Evolutionary conservation across 92 coral and sea anemone genomes (phyloP).

Genomic region (Paragorgia papillata): DNA sequence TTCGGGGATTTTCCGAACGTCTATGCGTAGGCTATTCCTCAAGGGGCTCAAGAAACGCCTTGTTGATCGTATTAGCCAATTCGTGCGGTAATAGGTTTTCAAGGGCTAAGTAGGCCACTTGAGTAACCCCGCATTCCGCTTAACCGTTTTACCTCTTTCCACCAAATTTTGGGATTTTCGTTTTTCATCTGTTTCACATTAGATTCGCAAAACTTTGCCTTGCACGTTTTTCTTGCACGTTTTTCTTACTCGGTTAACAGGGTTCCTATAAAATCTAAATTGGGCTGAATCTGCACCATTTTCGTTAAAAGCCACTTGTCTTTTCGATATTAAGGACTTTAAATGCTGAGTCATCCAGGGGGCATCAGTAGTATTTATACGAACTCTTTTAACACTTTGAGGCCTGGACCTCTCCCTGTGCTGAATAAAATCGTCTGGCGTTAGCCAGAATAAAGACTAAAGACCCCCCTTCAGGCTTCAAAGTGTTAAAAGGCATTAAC

Average conservation of each 20-base stretch:
- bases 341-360: slow-evolving; percentile 57
- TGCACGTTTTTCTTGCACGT: slow-evolving; percentile 42
- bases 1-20: no score
- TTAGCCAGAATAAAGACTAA: no score
- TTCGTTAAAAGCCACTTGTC: slow-evolving; percentile 57
- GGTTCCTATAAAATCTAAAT: slow-evolving; percentile 50
- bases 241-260: slow-evolving; percentile 54
- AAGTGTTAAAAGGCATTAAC: slow-evolving; percentile 54
- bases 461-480: no score
- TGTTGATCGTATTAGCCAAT: slow-evolving; percentile 43
- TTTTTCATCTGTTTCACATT: slow-evolving; percentile 47
- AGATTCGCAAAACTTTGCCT: slow-evolving; percentile 35
- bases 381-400: slow-evolving; percentile 39
- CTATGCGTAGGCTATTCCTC: no score
- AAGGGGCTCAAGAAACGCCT: slow-evolving; percentile 39
- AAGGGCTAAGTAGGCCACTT: not conserved
- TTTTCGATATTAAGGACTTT: slow-evolving; percentile 50
- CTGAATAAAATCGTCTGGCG: no score
- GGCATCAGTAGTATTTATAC: slow-evolving; percentile 46
- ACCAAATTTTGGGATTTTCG: slow-evolving; percentile 51
- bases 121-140: slow-evolving; percentile 3
- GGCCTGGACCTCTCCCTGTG: no score
- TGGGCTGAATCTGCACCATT: slow-evolving; percentile 45
- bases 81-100: slow-evolving; percentile 30
- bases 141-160: slow-evolving; percentile 48